Conservation (phyloP, 1,140 invertebrate species). For the Pectinophora gossypiella region DNA sequence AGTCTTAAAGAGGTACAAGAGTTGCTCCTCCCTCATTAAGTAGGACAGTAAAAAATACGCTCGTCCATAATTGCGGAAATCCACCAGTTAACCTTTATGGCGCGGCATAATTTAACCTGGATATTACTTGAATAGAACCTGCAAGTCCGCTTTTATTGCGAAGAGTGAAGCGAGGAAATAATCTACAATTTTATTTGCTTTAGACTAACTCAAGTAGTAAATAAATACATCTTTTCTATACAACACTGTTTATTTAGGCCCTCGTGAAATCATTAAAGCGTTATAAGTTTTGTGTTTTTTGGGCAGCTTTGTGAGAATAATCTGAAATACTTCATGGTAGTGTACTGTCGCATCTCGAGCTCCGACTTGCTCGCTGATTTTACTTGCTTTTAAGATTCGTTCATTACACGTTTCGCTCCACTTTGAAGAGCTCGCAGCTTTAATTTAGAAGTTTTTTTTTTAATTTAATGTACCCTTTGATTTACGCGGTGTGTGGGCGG, state of each 20-base stretch:
- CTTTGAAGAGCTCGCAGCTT: background rate
- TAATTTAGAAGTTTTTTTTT: background rate
- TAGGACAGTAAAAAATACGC: conserved; percentile 31
- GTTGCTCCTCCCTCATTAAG: conserved; percentile 31
- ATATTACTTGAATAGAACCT: conserved; percentile 35
- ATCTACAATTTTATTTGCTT: background rate
- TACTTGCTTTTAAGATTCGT: conserved; percentile 17
- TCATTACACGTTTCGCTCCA: background rate
- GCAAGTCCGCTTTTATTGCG: conserved; percentile 26
- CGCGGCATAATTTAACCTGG: conserved; percentile 34
- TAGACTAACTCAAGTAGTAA: conserved; percentile 5
- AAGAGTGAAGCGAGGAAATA: background rate
- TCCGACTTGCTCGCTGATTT: too few species aligned
- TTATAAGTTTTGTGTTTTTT: conserved; percentile 15
- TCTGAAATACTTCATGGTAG: conserved; percentile 8
- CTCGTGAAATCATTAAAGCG: conserved; percentile 10
- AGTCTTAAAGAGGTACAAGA: too few species aligned
- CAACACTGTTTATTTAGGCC: conserved; percentile 15
- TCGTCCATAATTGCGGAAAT: conserved; percentile 34
- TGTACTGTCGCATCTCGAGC: background rate
- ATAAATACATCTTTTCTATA: conserved; percentile 21
- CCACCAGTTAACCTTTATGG: conserved; percentile 31
- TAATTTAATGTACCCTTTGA: background rate
- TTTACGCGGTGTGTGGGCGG: conserved; percentile 4
- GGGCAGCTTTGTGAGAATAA: conserved; percentile 17